Evolutionary conservation across 1,140 invertebrate genomes (phyloP).

Genomic region (Microplitis mediator): DNA sequence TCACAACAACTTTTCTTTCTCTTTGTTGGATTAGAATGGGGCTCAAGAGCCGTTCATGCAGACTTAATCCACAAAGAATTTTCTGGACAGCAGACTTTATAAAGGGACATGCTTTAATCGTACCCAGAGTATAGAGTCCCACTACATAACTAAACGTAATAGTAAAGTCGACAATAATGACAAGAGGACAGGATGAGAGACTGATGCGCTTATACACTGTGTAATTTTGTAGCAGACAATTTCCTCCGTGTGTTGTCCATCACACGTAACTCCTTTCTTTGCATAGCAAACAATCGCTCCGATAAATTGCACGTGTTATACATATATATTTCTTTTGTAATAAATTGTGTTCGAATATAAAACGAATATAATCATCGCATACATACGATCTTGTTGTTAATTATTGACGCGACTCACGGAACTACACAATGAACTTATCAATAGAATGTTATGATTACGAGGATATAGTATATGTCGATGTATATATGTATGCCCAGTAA

Average conservation of each 20-base stretch:
- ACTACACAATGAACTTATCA: no score
- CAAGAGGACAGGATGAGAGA: background rate
- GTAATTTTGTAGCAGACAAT: conserved; percentile 1
- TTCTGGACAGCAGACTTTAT: no score
- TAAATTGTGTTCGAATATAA: background rate
- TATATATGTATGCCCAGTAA: background rate
- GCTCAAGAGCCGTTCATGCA: no score
- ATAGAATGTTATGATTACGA: background rate
- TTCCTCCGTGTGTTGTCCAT: background rate
- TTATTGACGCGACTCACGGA: no score
- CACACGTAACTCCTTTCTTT: conserved; percentile 6
- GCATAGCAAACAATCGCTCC: conserved; percentile 12
- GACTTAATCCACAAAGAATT: no score
- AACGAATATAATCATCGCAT: background rate
- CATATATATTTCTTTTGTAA: no score
- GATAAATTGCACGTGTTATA: background rate
- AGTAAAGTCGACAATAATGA: background rate
- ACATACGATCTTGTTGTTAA: no score
- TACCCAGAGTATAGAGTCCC: no score
- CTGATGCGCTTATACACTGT: background rate
- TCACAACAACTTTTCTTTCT: no score
- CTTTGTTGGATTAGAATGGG: no score
- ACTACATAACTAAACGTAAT: no score
- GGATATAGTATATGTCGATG: background rate
- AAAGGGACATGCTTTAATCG: no score